Conservation (phyloP, 2,888 invertebrate species). For the Acholoe squamosa region DNA sequence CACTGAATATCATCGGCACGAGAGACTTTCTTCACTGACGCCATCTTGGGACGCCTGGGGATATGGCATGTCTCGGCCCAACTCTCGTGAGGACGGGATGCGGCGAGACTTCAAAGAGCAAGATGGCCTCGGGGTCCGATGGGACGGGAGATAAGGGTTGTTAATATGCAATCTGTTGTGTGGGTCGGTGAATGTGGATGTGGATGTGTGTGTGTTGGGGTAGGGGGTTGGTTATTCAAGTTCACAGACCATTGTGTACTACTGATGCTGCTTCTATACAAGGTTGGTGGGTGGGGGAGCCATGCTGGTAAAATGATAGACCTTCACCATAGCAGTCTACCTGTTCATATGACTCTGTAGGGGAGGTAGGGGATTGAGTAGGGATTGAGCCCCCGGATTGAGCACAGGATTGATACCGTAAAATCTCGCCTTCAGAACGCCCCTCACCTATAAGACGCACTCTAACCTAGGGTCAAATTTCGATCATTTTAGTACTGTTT, state of each 20-base stretch:
- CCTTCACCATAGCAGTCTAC: not conserved
- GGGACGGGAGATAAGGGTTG: not conserved
- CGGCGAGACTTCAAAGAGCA: constrained; percentile 12
- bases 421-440: no score
- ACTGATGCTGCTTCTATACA: not conserved
- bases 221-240: no score
- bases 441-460: no score
- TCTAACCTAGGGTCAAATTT: no score
- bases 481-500: no score
- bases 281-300: not conserved
- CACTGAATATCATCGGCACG: no score
- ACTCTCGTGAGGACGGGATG: not conserved
- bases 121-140: not conserved
- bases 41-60: not conserved
- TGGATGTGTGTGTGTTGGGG: not conserved
- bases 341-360: no score
- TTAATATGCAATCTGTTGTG: constrained; percentile 29
- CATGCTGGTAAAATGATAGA: constrained; percentile 10
- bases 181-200: not conserved
- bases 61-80: not conserved
- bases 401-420: no score
- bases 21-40: not conserved
- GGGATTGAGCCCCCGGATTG: no score
- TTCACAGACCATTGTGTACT: no score
- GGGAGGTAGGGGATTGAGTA: no score